Evolutionary conservation across 2,113 vertebrate species (phyloP).

Genomic region (Bostrychus sinensis): DNA sequence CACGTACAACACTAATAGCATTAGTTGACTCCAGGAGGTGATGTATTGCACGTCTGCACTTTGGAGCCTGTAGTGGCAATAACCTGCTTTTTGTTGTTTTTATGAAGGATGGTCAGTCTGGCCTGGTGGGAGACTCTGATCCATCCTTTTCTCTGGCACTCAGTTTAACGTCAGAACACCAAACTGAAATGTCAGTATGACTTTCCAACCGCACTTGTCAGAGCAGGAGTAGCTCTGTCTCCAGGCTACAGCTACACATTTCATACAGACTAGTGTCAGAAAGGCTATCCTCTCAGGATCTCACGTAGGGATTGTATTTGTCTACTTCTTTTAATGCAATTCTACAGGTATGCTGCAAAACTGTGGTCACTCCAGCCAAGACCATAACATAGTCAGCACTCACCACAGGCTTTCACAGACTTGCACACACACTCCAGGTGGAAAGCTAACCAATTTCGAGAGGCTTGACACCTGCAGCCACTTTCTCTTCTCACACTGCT

Average conservation of each 20-base stretch:
- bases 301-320: constrained; percentile 51
- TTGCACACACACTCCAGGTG: constrained; percentile 38
- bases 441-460: constrained; percentile 66
- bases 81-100: constrained; percentile 36
- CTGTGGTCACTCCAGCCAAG: constrained; percentile 43
- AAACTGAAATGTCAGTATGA: constrained; percentile 75
- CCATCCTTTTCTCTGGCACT: constrained; percentile 51
- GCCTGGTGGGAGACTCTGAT: constrained; percentile 55
- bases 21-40: constrained; percentile 40
- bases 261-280: constrained; percentile 55
- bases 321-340: constrained; percentile 53
- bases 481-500: constrained; percentile 19
- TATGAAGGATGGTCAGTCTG: constrained; percentile 46
- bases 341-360: constrained; percentile 37
- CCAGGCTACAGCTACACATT: constrained; percentile 43
- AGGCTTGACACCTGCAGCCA: constrained; percentile 60
- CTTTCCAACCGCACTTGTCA: constrained; percentile 61
- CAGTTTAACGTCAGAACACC: constrained; percentile 58
- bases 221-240: constrained; percentile 47
- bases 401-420: constrained; percentile 7
- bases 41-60: constrained; percentile 36
- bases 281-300: constrained; percentile 49
- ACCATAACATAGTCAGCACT: constrained; percentile 33
- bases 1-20: constrained; percentile 44
- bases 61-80: constrained; percentile 23